phyloP scores from a whole-genome alignment of 2,113 vertebrate genomes.

The Anguilla japonica region DNA sequence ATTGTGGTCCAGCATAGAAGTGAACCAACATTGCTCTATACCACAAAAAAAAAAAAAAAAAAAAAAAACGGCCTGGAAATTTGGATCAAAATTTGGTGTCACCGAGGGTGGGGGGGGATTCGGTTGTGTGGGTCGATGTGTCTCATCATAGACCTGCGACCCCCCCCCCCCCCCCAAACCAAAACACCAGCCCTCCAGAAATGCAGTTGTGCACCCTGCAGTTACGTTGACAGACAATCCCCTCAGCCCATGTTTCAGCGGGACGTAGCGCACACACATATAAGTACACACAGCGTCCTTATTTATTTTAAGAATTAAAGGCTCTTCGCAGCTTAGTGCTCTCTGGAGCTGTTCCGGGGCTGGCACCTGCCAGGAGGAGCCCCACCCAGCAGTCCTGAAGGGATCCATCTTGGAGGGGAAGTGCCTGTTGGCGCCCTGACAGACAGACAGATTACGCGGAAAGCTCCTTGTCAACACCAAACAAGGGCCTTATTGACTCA shows the following conservation, averaged over 20 bases:
- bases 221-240: background rate
- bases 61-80: too few relatives aligned
- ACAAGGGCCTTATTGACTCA: background rate
- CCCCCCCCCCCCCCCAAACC: too few relatives aligned
- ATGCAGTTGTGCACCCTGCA: background rate
- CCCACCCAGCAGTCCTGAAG: background rate
- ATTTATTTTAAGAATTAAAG: background rate
- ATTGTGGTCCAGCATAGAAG: too few relatives aligned
- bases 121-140: too few relatives aligned
- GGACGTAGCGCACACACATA: too few relatives aligned
- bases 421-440: background rate
- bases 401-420: background rate
- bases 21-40: too few relatives aligned
- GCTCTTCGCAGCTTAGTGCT: background rate
- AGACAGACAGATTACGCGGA: background rate
- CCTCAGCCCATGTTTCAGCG: background rate
- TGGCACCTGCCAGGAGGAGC: background rate
- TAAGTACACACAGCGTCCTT: background rate
- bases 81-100: too few relatives aligned
- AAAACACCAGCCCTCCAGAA: too few relatives aligned
- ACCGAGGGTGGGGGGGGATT: too few relatives aligned
- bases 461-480: background rate
- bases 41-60: too few relatives aligned
- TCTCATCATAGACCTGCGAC: too few relatives aligned
- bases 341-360: background rate